phyloP scores from a whole-genome alignment of 1,140 invertebrate species.

The Achatina immaculata region DNA sequence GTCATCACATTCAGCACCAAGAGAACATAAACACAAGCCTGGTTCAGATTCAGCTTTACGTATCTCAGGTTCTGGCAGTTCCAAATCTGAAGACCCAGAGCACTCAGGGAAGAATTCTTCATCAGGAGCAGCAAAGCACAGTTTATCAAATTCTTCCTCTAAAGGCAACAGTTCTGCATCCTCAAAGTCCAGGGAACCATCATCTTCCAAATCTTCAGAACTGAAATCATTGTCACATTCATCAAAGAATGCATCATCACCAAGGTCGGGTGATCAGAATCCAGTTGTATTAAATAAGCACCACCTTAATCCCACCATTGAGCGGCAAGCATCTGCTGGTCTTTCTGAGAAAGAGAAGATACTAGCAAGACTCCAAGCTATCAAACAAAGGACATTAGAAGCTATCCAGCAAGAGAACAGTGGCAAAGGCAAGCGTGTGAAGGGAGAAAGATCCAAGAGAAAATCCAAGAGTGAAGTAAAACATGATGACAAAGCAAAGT shows the following conservation, averaged over 20 bases:
- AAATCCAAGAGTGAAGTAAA: conserved; percentile 28
- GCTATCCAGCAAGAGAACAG: conserved; percentile 29
- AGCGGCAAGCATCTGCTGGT: not conserved
- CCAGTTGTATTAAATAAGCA: conserved; percentile 12
- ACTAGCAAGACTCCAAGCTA: conserved; percentile 25
- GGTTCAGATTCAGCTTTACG: not conserved
- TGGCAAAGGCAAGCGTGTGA: conserved; percentile 6
- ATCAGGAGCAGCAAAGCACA: not conserved
- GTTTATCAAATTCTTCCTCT: not conserved
- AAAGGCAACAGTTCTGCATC: not conserved
- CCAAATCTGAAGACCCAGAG: not conserved
- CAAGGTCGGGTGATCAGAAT: not conserved
- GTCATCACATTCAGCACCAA: not conserved
- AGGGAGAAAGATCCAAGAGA: conserved; percentile 23
- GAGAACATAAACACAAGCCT: not conserved
- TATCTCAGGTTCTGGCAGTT: not conserved
- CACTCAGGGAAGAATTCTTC: not conserved
- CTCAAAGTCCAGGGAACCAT: not conserved
- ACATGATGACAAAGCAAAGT: conserved; percentile 33
- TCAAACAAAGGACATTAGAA: conserved; percentile 33
- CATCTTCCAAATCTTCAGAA: not conserved
- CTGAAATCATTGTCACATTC: not conserved
- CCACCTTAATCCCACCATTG: conserved; percentile 20
- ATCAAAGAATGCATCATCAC: not conserved
- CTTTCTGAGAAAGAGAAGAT: conserved; percentile 33